Evolutionary conservation across 2,888 invertebrate species (phyloP), one percentile per base, ranked within the genome.

Genomic region (Rotaria macrura): DNA sequence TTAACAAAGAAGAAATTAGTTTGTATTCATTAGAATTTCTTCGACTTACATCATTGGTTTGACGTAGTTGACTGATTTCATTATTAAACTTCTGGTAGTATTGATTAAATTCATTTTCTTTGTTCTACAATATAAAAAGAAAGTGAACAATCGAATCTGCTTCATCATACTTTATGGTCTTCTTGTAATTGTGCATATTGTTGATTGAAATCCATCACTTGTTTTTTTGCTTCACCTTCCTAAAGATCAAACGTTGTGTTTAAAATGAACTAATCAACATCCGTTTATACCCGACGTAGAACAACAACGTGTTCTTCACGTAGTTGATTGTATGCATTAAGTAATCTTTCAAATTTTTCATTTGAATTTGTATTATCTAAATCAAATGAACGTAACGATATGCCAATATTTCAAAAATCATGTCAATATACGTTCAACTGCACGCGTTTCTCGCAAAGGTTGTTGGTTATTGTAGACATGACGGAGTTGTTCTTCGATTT

Each of bases 291-390:
- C 93, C 95, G 94, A 92, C 97, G 93, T 85, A 97, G 93, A 87
- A 97, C 93, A 87, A 93, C 92, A 85, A 99, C 96, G 90, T 99
- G 99, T 91, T 99, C 98, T 90, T 96, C 95, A 87, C 98, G 47
- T 47, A 99, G 92, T 90, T 96, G 95, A 6, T 95, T 94, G 90
- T 99, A 99, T 84, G 96, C 94, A 83, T 94, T 14, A 12, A 47
- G 97, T 90, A 99, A 93, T 91, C 97, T 98, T 88, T 94, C 94
- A 91, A 97, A 98, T 90, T 97, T 97, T 89, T 97, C 97, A 89
- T 95, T 95, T 12, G 87, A 85, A 86, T 88, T 88, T 20, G 87
- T 88, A 86, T 91, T 90, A 87, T 88, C 89, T 89, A 85, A 84
- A 40, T 72, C 38, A 79, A 79, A 12, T 3, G 43, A 38, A 72